These are phyloP conservation scores for Calycopis cecrops DNA, from an alignment of 1,140 invertebrate species.

Conservation along the genomic window DNA sequence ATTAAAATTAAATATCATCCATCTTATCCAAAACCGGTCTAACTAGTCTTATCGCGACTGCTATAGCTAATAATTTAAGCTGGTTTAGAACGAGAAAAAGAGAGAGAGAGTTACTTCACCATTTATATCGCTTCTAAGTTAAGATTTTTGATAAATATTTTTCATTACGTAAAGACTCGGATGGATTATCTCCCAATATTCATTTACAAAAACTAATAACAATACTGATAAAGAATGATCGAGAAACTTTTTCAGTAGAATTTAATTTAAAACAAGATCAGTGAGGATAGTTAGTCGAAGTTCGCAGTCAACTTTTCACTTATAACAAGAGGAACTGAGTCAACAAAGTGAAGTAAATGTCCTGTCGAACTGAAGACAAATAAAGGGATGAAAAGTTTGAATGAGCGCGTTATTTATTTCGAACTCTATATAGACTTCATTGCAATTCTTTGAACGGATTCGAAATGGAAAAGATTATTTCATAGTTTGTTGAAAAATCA, in stretches of 20 bases:
- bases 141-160: too few species aligned
- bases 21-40: too few species aligned
- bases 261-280: constrained; percentile 12
- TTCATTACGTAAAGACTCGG: too few species aligned
- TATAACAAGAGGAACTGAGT: constrained; percentile 9
- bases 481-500: too few species aligned
- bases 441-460: background rate
- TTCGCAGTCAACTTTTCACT: constrained; percentile 11
- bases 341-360: constrained; percentile 11
- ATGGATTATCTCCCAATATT: too few species aligned
- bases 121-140: too few species aligned
- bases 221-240: constrained; percentile 6
- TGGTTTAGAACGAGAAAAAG: too few species aligned
- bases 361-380: constrained; percentile 10
- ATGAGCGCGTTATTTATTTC: constrained; percentile 12
- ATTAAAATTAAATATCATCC: too few species aligned
- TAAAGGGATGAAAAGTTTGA: constrained; percentile 10
- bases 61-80: too few species aligned
- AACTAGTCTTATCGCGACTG: too few species aligned
- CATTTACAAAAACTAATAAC: background rate
- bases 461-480: too few species aligned
- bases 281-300: constrained; percentile 4
- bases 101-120: too few species aligned
- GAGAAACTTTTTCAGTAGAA: background rate
- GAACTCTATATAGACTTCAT: constrained; percentile 1